These are phyloP conservation scores for Petromus typicus DNA, from an alignment of 2,113 vertebrate species.

Conservation along the genomic window DNA sequence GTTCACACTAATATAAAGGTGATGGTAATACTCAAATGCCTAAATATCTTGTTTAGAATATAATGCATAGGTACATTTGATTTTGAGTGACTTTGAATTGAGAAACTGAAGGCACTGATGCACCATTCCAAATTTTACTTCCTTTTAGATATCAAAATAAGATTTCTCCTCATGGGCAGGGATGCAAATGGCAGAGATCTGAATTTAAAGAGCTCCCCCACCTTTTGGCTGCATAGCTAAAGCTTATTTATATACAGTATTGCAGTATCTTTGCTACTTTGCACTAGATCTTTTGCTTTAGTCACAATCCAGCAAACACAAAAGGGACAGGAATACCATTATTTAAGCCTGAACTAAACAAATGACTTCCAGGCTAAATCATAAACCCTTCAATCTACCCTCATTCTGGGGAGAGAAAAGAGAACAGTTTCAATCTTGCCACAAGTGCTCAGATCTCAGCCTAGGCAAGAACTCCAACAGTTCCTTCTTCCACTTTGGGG, in stretches of 20 bases:
- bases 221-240: neutral
- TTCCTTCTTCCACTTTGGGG: neutral
- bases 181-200: slow-evolving; percentile 20
- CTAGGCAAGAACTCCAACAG: neutral
- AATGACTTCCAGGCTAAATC: neutral
- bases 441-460: neutral
- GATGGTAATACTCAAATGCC: neutral
- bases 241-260: neutral
- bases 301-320: neutral
- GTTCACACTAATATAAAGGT: slow-evolving; percentile 36
- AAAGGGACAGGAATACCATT: neutral
- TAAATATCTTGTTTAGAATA: slow-evolving; percentile 41
- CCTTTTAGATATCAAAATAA: slow-evolving; percentile 39
- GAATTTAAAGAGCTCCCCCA: neutral
- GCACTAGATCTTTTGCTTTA: slow-evolving; percentile 28
- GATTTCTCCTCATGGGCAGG: neutral
- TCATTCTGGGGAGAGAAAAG: neutral
- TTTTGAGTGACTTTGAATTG: neutral
- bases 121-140: slow-evolving; percentile 23
- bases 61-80: neutral
- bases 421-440: slow-evolving; percentile 5
- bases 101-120: slow-evolving; percentile 6
- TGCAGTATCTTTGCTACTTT: neutral
- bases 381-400: neutral
- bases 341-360: slow-evolving; percentile 23